phyloP scores from a whole-genome alignment of 2,888 invertebrate species.

The Mechanitis mazaeus region DNA sequence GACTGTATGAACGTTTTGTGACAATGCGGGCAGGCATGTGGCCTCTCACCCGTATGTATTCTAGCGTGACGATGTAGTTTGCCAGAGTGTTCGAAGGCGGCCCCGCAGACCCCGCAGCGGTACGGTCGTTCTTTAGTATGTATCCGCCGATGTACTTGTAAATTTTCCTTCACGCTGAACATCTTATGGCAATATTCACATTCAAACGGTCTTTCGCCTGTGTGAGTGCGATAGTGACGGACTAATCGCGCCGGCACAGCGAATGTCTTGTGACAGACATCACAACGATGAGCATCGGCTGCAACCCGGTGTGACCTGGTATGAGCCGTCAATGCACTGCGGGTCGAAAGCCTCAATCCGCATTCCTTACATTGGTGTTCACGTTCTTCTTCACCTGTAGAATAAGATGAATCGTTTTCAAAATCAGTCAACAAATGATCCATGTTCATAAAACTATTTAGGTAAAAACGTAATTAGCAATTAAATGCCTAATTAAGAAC shows the following conservation, averaged over 20 bases:
- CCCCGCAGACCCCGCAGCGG: constrained; percentile 90
- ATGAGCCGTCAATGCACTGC: constrained; percentile 86
- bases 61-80: constrained; percentile 93
- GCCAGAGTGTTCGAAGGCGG: constrained; percentile 94
- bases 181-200: constrained; percentile 95
- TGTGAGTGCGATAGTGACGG: constrained; percentile 92
- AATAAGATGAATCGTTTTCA: constrained; percentile 50
- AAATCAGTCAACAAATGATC: constrained; percentile 25
- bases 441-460: constrained; percentile 10
- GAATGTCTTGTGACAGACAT: constrained; percentile 93
- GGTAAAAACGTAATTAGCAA: constrained; percentile 13
- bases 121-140: constrained; percentile 95
- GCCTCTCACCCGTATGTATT: constrained; percentile 93
- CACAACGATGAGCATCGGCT: constrained; percentile 89
- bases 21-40: constrained; percentile 92
- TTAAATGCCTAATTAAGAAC: constrained; percentile 29
- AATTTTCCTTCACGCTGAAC: constrained; percentile 94
- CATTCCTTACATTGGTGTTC: constrained; percentile 81
- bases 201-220: constrained; percentile 92
- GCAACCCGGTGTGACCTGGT: constrained; percentile 66
- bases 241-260: constrained; percentile 91
- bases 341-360: constrained; percentile 84
- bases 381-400: constrained; percentile 73
- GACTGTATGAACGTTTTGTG: constrained; percentile 94
- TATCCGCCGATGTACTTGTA: constrained; percentile 91